Conservation (phyloP, 2,888 invertebrate genomes). For the Tromatobia lineatoria region DNA sequence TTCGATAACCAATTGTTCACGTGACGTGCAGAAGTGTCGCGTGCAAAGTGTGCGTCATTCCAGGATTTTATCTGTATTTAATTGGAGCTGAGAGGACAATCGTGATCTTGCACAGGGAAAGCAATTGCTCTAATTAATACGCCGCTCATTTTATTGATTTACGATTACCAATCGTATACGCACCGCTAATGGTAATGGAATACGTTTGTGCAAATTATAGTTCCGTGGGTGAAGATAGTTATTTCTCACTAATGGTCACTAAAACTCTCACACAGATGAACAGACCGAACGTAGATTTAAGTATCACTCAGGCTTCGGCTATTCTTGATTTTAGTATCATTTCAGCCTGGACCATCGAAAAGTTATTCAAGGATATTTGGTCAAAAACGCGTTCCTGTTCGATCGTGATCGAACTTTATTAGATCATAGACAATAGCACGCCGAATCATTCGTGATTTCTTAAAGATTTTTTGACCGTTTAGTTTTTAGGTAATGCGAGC, state of each 20-base stretch:
- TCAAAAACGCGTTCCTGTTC: too few species aligned
- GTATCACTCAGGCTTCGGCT: too few species aligned
- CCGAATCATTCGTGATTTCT: neutral
- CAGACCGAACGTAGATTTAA: too few species aligned
- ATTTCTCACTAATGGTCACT: neutral
- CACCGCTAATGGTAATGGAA: neutral
- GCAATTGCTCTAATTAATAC: slow-evolving; percentile 5
- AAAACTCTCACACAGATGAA: neutral
- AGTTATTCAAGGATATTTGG: too few species aligned
- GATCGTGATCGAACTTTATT: too few species aligned
- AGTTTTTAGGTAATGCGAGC: neutral
- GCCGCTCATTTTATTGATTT: slow-evolving; percentile 14
- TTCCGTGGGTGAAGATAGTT: neutral
- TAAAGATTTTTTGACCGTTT: neutral
- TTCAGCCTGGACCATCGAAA: too few species aligned
- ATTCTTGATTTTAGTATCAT: too few species aligned
- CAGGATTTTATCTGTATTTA: slow-evolving; percentile 28
- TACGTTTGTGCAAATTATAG: neutral
- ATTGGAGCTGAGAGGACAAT: slow-evolving; percentile 35
- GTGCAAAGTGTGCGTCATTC: neutral
- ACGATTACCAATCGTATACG: neutral
- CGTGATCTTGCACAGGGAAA: slow-evolving; percentile 12
- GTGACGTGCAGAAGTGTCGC: neutral
- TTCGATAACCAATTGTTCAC: slow-evolving; percentile 50
- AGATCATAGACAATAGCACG: too few species aligned